Percentiles rank a stretch among this genome's conserved stretches.
Conservation (phyloP, 2,113 vertebrate species). For the Rhinopithecus roxellana region DNA sequence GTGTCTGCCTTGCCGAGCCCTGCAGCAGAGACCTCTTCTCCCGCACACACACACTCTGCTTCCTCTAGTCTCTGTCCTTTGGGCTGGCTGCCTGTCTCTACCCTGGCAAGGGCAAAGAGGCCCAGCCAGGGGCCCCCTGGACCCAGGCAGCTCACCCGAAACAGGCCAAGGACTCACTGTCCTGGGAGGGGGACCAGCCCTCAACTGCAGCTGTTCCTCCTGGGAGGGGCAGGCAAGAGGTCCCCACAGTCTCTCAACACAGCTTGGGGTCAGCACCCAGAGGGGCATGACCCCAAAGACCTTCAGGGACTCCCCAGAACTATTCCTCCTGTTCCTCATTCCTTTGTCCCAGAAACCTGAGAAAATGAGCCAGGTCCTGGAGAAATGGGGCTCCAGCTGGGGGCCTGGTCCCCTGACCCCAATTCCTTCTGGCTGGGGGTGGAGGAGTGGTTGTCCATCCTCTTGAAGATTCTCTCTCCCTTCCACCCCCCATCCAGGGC, state of each 20-base stretch:
- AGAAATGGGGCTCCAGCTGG: neutral
- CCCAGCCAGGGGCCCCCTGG: conserved; percentile 27
- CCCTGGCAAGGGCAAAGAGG: conserved; percentile 17
- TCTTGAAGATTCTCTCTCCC: neutral
- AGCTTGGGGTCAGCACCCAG: neutral
- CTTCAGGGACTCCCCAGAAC: neutral
- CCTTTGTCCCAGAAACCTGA: conserved; percentile 43
- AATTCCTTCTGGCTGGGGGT: neutral
- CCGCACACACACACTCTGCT: neutral
- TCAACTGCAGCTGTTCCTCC: conserved; percentile 49
- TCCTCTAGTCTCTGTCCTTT: neutral
- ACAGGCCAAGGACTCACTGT: conserved; percentile 58
- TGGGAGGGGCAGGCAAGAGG: neutral
- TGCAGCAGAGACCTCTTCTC: neutral
- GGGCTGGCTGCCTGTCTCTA: neutral
- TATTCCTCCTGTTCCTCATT: neutral
- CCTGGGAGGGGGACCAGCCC: neutral
- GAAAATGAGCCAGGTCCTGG: conserved; percentile 17
- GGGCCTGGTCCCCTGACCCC: neutral
- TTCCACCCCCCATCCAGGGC: neutral
- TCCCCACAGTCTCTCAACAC: neutral
- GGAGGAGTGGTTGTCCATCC: neutral
- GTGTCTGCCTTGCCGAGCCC: neutral
- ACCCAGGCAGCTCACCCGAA: neutral
- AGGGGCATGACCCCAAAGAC: neutral